A percentile compares a stretch with the other conserved stretches of the same genome.
Conservation (phyloP, 1,140 invertebrate genomes). For the Rhopalosiphum maidis region DNA sequence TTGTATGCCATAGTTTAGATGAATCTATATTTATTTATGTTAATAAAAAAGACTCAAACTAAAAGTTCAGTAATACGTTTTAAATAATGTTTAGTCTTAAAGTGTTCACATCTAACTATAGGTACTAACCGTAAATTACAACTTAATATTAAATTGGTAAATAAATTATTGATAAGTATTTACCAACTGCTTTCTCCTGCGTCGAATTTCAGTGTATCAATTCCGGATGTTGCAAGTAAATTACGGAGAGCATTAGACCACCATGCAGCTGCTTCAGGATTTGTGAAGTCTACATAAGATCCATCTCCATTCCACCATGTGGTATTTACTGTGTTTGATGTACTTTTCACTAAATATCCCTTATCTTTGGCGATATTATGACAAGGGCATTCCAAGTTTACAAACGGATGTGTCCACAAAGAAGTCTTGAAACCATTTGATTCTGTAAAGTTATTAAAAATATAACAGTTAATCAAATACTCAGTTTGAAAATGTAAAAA, state of each 20-base stretch:
- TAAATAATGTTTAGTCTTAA: no score
- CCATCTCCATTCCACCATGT: constrained; percentile 85
- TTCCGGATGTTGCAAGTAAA: constrained; percentile 70
- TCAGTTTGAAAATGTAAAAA: no score
- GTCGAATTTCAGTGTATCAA: constrained; percentile 93
- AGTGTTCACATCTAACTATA: no score
- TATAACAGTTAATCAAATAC: no score
- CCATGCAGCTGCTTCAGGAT: constrained; percentile 76
- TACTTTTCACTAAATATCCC: constrained; percentile 71
- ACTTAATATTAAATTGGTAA: no score
- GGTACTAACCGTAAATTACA: no score
- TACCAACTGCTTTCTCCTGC: constrained; percentile 69
- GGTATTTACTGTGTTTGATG: constrained; percentile 67
- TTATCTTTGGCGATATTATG: background rate
- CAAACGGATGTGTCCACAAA: constrained; percentile 90
- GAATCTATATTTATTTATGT: no score
- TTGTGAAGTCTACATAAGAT: constrained; percentile 80
- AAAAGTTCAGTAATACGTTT: no score
- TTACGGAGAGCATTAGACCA: constrained; percentile 70
- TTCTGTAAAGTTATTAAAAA: background rate
- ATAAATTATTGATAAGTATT: constrained; percentile 58
- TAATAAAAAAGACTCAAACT: no score
- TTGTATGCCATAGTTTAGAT: no score
- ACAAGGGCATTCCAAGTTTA: constrained; percentile 74
- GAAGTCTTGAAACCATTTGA: constrained; percentile 65